Percentiles rank a stretch among this genome's conserved stretches.
These are phyloP conservation scores for Caenorhabditis inopinata DNA, from an alignment of 1,140 invertebrate species.

Conservation along the genomic window DNA sequence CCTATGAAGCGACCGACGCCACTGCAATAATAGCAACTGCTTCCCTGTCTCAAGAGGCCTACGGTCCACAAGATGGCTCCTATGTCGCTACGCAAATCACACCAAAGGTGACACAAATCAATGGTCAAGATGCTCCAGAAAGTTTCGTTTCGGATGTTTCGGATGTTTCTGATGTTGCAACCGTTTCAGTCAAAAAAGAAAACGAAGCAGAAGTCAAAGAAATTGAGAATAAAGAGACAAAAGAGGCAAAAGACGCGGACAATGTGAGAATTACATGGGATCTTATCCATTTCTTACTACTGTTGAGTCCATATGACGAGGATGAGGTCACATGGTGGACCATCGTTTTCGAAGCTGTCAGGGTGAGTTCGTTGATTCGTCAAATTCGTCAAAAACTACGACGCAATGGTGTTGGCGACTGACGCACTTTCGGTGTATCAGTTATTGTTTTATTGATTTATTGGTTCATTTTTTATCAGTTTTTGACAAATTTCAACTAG, in stretches of 20 bases:
- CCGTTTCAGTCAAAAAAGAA: not conserved
- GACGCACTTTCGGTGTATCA: too few species aligned
- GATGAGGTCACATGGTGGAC: not conserved
- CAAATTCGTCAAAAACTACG: too few species aligned
- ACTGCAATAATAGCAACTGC: too few species aligned
- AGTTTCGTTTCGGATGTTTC: not conserved
- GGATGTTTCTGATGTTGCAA: not conserved
- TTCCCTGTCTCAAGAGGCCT: too few species aligned
- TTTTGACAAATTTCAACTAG: too few species aligned
- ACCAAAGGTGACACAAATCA: not conserved
- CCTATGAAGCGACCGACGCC: too few species aligned
- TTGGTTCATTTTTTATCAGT: too few species aligned
- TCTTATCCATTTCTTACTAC: not conserved
- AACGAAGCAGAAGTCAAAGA: not conserved
- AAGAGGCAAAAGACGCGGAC: too few species aligned
- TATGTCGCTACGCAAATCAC: too few species aligned
- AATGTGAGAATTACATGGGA: not conserved
- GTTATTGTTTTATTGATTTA: too few species aligned
- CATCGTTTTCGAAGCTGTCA: not conserved
- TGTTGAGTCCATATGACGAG: not conserved
- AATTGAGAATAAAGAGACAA: not conserved
- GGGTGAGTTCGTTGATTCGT: not conserved
- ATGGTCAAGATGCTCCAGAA: not conserved
- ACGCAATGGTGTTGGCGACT: too few species aligned
- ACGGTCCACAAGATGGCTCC: too few species aligned